A percentile compares a stretch with the other conserved stretches of the same genome.
Evolutionary conservation across 2,797 vertebrate species (phyloP).

Genomic region (Pipistrellus pipistrellus): DNA sequence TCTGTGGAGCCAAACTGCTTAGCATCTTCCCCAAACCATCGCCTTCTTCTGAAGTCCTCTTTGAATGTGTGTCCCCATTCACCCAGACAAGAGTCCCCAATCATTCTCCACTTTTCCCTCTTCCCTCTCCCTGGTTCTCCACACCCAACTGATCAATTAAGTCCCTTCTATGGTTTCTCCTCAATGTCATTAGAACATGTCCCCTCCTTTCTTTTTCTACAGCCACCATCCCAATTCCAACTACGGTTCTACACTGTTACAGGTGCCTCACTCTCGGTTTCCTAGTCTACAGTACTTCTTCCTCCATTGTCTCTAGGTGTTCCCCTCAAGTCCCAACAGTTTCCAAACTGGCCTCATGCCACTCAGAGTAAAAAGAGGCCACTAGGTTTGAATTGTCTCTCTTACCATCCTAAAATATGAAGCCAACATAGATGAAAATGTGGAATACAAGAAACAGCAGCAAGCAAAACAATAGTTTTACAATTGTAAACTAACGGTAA

Average conservation of each 20-base stretch:
- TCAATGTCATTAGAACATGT: rapidly evolving
- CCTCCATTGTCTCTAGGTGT: not conserved
- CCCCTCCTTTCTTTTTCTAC: not conserved
- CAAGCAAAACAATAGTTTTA: not conserved
- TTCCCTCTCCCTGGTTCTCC: not conserved
- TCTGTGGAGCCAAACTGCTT: not conserved
- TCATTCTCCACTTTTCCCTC: not conserved
- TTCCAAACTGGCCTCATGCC: not conserved
- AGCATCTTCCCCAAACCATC: not conserved
- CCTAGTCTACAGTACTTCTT: not conserved
- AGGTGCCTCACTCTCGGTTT: not conserved
- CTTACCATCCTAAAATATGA: not conserved
- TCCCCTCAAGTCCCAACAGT: not conserved
- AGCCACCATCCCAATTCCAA: not conserved
- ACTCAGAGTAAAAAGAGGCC: not conserved
- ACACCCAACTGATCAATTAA: not conserved
- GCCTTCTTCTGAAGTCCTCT: not conserved
- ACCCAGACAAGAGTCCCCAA: not conserved
- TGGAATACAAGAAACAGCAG: not conserved
- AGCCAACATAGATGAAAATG: not conserved
- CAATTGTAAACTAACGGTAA: not conserved
- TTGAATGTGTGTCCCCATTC: rapidly evolving
- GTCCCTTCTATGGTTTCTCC: too few relatives aligned
- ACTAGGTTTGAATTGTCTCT: not conserved
- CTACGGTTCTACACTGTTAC: not conserved